Conservation (phyloP, 1,140 invertebrate genomes). For the Pteromalus puparum region DNA sequence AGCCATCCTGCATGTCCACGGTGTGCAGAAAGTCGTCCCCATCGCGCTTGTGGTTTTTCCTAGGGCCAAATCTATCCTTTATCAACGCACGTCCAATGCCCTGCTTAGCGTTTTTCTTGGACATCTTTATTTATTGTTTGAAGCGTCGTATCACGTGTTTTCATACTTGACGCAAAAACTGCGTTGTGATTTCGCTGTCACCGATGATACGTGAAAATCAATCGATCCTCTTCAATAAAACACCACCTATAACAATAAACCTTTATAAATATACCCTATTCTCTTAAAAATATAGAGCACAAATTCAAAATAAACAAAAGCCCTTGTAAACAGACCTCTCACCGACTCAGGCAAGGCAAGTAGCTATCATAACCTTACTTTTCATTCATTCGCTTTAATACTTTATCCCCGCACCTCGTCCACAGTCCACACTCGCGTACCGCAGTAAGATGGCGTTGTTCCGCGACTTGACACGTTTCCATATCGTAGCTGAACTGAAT, state of each 20-base stretch:
- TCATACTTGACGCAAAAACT: neutral
- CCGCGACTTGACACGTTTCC: slow-evolving; percentile 41
- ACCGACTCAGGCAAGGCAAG: neutral
- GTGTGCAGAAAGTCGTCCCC: slow-evolving; percentile 82
- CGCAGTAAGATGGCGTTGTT: slow-evolving; percentile 27
- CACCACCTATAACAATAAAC: neutral
- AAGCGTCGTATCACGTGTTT: neutral
- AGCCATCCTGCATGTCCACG: slow-evolving; percentile 91
- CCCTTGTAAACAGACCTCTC: neutral
- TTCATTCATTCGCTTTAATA: neutral
- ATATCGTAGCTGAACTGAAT: neutral
- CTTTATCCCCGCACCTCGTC: too few species aligned
- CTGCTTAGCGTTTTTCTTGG: slow-evolving; percentile 78
- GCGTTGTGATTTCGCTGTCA: neutral
- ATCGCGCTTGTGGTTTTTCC: slow-evolving; percentile 76
- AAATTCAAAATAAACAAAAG: neutral
- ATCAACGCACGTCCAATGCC: slow-evolving; percentile 84
- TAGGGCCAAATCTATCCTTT: slow-evolving; percentile 83
- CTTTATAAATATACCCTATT: neutral
- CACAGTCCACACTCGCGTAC: too few species aligned
- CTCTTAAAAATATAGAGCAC: neutral
- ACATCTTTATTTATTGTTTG: slow-evolving; percentile 71
- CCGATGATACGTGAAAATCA: neutral
- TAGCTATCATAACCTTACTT: neutral
- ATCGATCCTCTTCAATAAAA: neutral